Evolutionary conservation across 2,113 vertebrate genomes (phyloP).

Genomic region (Gambusia affinis): DNA sequence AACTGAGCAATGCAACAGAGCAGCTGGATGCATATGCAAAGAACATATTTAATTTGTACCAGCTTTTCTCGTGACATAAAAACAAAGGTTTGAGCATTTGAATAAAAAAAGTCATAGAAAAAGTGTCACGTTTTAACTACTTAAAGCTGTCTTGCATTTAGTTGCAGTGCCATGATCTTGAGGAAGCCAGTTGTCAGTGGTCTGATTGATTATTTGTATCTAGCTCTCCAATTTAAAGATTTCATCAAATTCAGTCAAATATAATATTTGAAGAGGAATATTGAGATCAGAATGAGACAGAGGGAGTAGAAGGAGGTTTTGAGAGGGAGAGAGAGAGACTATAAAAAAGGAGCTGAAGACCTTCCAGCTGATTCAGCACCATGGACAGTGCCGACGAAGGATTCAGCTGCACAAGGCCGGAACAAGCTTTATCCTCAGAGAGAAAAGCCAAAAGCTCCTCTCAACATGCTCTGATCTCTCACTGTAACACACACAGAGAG

Average conservation of each 20-base stretch:
- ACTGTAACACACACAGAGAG: constrained; percentile 33
- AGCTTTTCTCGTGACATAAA: no score
- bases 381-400: constrained; percentile 56
- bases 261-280: constrained; percentile 1
- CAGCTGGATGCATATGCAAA: no score
- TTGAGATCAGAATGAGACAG: constrained; percentile 26
- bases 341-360: constrained; percentile 36
- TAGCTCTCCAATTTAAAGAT: not conserved
- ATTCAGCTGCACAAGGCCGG: constrained; percentile 64
- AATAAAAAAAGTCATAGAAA: not conserved
- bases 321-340: not conserved
- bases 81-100: not conserved
- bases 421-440: constrained; percentile 70
- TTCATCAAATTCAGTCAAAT: not conserved
- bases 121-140: not conserved
- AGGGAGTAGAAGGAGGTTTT: constrained; percentile 17
- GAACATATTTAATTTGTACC: no score
- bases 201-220: not conserved
- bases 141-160: not conserved
- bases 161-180: not conserved
- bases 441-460: constrained; percentile 71
- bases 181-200: not conserved
- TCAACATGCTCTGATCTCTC: constrained; percentile 67
- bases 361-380: constrained; percentile 67
- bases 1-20: no score